phyloP scores from a whole-genome alignment of 2,113 vertebrate species.

The Trogon melanurus region DNA sequence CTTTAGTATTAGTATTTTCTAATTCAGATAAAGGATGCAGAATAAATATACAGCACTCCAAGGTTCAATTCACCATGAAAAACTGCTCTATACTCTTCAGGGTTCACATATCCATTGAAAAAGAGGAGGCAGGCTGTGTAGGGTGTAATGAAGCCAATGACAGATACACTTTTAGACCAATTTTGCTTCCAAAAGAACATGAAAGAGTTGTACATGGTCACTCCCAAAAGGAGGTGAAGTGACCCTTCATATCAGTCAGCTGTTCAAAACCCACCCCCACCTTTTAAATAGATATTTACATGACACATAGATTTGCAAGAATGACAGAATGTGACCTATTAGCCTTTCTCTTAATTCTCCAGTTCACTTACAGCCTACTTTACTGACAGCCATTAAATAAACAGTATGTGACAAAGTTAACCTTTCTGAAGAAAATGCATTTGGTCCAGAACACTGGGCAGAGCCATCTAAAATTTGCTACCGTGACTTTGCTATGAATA shows the following conservation, averaged over 20 bases:
- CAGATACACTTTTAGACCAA: background rate
- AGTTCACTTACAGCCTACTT: background rate
- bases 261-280: background rate
- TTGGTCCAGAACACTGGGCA: background rate
- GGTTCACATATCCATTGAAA: background rate
- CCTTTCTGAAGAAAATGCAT: background rate
- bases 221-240: background rate
- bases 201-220: background rate
- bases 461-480: background rate
- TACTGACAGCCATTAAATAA: background rate
- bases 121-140: background rate
- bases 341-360: background rate
- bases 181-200: background rate
- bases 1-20: conserved; percentile 22
- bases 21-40: background rate
- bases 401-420: background rate
- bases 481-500: background rate
- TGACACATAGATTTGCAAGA: background rate
- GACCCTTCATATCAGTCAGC: background rate
- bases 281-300: background rate
- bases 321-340: background rate
- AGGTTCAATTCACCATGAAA: conserved; percentile 12
- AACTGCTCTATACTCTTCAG: background rate
- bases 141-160: background rate
- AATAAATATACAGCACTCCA: background rate